These are phyloP conservation scores for Remorina albescens DNA, from an alignment of 2,797 vertebrate genomes.

Conservation along the genomic window DNA sequence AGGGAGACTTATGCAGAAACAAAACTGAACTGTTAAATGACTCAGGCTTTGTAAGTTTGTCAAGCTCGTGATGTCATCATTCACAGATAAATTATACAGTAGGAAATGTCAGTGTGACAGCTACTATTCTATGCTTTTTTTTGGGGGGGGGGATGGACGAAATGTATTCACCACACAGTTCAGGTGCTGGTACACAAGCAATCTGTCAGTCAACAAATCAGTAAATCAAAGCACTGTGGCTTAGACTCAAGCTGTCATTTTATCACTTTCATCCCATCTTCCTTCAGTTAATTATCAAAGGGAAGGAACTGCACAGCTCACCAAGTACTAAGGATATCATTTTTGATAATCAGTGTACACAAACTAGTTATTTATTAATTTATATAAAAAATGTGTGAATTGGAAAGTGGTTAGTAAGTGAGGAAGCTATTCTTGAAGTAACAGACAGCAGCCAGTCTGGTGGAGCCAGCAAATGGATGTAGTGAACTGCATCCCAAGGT, in stretches of 20 bases:
- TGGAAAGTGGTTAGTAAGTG: too few relatives aligned
- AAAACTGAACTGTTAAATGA: constrained; percentile 3
- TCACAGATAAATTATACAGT: not conserved
- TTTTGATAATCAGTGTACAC: constrained; percentile 15
- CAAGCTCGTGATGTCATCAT: not conserved
- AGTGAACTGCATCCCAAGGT: too few relatives aligned
- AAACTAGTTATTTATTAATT: constrained; percentile 33
- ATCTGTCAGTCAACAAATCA: not conserved
- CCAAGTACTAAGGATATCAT: not conserved
- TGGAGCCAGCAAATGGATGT: not conserved
- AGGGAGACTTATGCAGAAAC: constrained; percentile 15
- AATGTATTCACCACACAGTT: not conserved
- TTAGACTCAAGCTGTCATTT: not conserved
- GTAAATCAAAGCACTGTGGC: not conserved
- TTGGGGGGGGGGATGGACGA: too few relatives aligned
- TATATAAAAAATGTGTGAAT: constrained; percentile 13
- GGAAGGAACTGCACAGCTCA: not conserved
- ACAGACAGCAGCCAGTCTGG: not conserved
- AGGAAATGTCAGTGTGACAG: not conserved
- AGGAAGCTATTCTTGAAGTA: not conserved
- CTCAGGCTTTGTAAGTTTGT: not conserved
- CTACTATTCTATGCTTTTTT: not conserved
- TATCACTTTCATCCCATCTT: not conserved
- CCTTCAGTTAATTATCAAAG: constrained; percentile 8
- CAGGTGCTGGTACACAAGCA: not conserved